Evolutionary conservation across 37 sponge, comb jelly and placozoan genomes (phyloP).

Genomic region (Aphrocallistes beatrix): DNA sequence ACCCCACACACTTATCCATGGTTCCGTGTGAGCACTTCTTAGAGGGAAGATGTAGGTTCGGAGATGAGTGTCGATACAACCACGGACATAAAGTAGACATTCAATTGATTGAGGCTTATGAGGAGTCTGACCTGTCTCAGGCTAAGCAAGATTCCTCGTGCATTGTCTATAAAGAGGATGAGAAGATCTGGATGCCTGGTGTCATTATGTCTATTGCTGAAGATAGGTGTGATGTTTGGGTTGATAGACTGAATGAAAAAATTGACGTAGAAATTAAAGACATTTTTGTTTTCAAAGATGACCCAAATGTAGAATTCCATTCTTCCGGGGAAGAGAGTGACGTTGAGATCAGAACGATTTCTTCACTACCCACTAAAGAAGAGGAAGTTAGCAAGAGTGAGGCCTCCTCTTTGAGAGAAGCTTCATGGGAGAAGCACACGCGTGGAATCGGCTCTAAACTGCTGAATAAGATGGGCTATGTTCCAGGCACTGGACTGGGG

Average conservation of each 20-base stretch:
- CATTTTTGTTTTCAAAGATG: background rate
- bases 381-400: background rate
- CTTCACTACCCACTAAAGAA: background rate
- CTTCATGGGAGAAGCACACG: background rate
- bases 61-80: background rate
- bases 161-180: background rate
- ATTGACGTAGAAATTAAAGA: background rate
- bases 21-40: background rate
- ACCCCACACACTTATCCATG: background rate
- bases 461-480: background rate
- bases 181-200: background rate
- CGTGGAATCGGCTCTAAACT: constrained; percentile 2
- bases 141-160: background rate
- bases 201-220: background rate
- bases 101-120: background rate
- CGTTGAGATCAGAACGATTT: background rate
- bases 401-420: too few relatives aligned
- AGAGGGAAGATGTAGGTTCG: background rate
- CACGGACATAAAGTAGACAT: background rate
- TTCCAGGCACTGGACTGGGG: background rate
- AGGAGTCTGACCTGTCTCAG: background rate
- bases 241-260: background rate
- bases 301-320: background rate
- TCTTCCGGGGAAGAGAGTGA: constrained; percentile 15
- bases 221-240: background rate